Evolutionary conservation across 2,113 vertebrate genomes (phyloP), one percentile per base, ranked within the genome.

Genomic region (Pogona vitticeps): DNA sequence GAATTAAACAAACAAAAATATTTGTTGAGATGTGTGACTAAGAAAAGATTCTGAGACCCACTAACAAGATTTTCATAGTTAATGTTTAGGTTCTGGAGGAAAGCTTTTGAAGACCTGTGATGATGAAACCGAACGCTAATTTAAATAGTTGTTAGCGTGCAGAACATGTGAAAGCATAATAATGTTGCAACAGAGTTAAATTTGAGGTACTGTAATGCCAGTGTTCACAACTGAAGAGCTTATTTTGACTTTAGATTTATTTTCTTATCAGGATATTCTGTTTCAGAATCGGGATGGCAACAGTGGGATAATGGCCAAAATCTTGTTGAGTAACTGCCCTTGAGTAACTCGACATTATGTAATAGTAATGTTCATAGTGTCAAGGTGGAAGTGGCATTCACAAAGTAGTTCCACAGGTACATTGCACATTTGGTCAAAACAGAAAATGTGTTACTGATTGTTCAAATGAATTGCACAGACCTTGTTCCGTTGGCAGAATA

Each of bases 1-100:
- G 95, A 92, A 94, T 91, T 90, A 92, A 94, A 93, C 85, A 94
- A 95, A 89, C 58, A 86, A 70, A 70, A 77, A 91, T 94, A 85
- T 83, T 93, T 92, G 59, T 86, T 77, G 42, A 93, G 92, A 94
- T 94, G 94, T 94, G 94, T 92, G 88, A 46, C 86, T 88, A 18
- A 59, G 89, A 18, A 63, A 88, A 86, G 63, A 56, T 58, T 72
- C 85, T 40, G 18, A 76, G 59, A 31, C 38, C 91, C 86, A 76
- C 71, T 78, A 88, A 93, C 75, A 84, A 93, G 94, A 86, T 86
- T 80, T 90, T 83, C 21, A 46, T 68, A 87, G 63, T 72, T 87
- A 65, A 94, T 93, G 89, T 89, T 89, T 90, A 82, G 88, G 63
- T 28, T 31, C 33, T 78, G 38, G 23, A 83, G 38, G 68, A 82